Base-by-base conservation (phyloP, 2,113 vertebrate genomes). In the Mirounga angustirostris region DNA sequence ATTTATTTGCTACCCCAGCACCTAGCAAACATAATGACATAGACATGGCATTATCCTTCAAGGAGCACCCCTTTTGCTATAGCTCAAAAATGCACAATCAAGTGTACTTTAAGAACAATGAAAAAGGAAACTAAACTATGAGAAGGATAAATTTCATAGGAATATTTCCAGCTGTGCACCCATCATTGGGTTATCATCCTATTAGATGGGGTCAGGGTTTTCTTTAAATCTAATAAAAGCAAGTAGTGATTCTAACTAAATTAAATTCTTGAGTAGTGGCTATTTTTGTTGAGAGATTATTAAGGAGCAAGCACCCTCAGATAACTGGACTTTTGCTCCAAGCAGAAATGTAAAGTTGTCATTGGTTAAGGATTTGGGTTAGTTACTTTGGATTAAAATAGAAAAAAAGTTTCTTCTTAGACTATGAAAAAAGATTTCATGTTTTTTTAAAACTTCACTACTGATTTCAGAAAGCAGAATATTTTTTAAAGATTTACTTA, bases 401-500 rank as follows among this genome's bases (percentile, higher is more conserved):
- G 40, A 96, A 86, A 94, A 71, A 43, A 88, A 6, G 11, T 85
- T 93, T 54, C 52, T 97, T 96, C 21, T 83, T 69, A 79, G 22
- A 79, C 12, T 24, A 76, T 36, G 12, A 96, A 73, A 96, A 94
- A 4, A 92, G 84, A 3, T 80, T 85, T 97, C 22, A 40, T 89
- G 14, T 7, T 89, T 95, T 95, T 97, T 69, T 92, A 97, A 93
- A 93, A 5, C 78, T 9, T 65, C 21, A 43, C 16, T 56, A 74
- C 46, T 58, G 40, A 67, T 67, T 5, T 89, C 24, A 95, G 33
- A 95, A 81, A 87, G 87, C 22, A 95, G 56, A 58, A 7, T 58
- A 21, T 58, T 58, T 58, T 56, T 58, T 58, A 58, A 58, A 58
- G 56, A 58, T 58, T 58, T 8, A 58, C 21, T 58, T 21, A 58